A percentile compares a stretch with the other conserved stretches of the same genome.
Conservation (phyloP, 2,113 vertebrate genomes). For the Heterotis niloticus region DNA sequence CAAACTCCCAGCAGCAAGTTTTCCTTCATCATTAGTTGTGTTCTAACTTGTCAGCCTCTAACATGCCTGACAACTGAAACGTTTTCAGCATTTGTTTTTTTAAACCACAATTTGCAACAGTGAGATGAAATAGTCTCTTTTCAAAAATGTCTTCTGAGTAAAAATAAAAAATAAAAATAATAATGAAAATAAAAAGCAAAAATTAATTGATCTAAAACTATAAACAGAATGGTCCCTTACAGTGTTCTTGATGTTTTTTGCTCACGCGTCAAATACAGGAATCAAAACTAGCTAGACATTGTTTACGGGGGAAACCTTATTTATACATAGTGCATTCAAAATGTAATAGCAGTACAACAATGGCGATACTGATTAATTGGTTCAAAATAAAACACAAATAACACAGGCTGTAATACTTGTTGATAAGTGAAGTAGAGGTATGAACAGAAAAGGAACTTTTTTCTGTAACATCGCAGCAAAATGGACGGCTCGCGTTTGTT, state of each 20-base stretch:
- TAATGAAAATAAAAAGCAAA: conserved; percentile 27
- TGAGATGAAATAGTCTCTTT: conserved; percentile 63
- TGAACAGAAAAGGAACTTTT: not conserved
- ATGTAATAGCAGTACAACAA: conserved; percentile 35
- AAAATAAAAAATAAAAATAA: conserved; percentile 26
- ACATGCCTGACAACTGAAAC: conserved; percentile 5
- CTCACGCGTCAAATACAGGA: conserved; percentile 3
- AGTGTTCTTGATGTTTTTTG: not conserved
- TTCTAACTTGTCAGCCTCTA: conserved; percentile 21
- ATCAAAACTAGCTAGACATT: conserved; percentile 4
- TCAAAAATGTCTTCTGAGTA: not conserved
- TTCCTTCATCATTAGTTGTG: conserved; percentile 48
- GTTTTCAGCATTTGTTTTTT: conserved; percentile 44
- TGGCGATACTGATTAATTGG: conserved; percentile 27
- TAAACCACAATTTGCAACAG: conserved; percentile 60
- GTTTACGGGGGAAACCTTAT: conserved; percentile 22
- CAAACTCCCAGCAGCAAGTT: conserved; percentile 61
- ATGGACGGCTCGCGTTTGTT: not conserved
- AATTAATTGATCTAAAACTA: conserved; percentile 7
- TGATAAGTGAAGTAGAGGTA: no score
- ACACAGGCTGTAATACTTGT: not conserved
- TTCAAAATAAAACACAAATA: not conserved
- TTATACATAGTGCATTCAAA: conserved; percentile 36
- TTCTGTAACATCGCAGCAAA: not conserved
- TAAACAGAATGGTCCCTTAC: conserved; percentile 39